These are phyloP conservation scores for Erebia aethiops DNA, from an alignment of 2,888 invertebrate genomes.

Conservation along the genomic window DNA sequence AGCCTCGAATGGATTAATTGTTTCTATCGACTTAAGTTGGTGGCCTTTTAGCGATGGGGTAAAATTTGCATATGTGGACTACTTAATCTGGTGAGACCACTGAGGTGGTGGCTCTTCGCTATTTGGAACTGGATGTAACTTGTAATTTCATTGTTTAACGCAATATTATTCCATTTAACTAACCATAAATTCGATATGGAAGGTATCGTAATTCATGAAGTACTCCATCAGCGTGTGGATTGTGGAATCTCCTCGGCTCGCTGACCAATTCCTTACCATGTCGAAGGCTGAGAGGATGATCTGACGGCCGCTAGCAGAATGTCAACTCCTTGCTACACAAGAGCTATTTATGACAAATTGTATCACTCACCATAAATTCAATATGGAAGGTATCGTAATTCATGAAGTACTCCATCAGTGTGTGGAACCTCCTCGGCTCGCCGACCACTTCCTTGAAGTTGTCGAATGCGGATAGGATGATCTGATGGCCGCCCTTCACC, in stretches of 20 bases:
- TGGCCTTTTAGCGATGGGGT: too few species aligned
- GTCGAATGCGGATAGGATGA: constrained; percentile 98
- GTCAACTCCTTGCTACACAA: background rate
- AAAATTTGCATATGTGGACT: too few species aligned
- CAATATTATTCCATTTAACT: constrained; percentile 49
- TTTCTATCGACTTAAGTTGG: too few species aligned
- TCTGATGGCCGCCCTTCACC: constrained; percentile 99
- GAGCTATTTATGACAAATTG: too few species aligned
- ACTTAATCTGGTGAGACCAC: too few species aligned
- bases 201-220: constrained; percentile 97
- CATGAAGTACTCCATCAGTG: constrained; percentile 98
- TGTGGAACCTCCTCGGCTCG: constrained; percentile 96
- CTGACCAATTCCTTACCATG: constrained; percentile 96
- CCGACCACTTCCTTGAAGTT: constrained; percentile 96
- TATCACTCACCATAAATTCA: constrained; percentile 94
- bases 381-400: constrained; percentile 98
- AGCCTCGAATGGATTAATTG: too few species aligned
- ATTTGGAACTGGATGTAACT: too few species aligned
- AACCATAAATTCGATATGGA: constrained; percentile 99
- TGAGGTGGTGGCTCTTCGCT: too few species aligned
- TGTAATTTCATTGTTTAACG: too few species aligned
- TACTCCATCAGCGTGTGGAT: constrained; percentile 99
- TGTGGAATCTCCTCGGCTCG: constrained; percentile 94
- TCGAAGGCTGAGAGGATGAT: constrained; percentile 86
- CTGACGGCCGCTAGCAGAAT: background rate